Evolutionary conservation across 2,888 invertebrate genomes (phyloP).

Genomic region (Beris chalybata): DNA sequence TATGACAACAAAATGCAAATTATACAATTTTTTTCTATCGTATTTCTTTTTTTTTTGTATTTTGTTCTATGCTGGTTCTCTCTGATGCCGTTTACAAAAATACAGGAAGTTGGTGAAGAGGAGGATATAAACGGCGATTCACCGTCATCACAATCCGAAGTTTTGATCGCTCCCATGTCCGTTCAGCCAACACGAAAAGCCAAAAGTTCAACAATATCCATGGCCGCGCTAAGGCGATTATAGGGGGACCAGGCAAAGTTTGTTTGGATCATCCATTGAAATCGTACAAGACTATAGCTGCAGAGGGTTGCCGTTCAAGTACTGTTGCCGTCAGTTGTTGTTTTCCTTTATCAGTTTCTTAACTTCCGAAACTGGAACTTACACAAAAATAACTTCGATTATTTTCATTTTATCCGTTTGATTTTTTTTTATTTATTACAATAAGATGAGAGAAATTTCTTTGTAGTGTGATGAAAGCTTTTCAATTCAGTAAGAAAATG

Average conservation of each 20-base stretch:
- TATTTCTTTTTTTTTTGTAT: too few relatives aligned
- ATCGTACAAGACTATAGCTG: not conserved
- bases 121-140: constrained; percentile 48
- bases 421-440: not conserved
- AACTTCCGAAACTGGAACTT: too few relatives aligned
- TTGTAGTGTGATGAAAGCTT: not conserved
- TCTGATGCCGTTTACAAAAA: constrained; percentile 21
- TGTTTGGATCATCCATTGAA: not conserved
- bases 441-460: constrained; percentile 1
- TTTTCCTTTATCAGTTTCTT: too few relatives aligned
- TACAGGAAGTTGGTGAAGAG: constrained; percentile 73
- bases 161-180: constrained; percentile 76
- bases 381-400: too few relatives aligned
- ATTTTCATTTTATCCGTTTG: not conserved
- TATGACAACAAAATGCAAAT: too few relatives aligned
- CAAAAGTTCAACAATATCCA: constrained; percentile 62
- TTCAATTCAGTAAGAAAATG: not conserved
- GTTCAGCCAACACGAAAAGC: constrained; percentile 84
- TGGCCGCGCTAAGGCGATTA: constrained; percentile 63
- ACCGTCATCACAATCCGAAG: constrained; percentile 59
- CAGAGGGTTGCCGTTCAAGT: not conserved
- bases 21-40: too few relatives aligned
- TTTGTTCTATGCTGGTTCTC: too few relatives aligned
- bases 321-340: not conserved
- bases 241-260: constrained; percentile 13